Percentiles rank a stretch among this genome's conserved stretches.
Conservation (phyloP, 92 coral and sea anemone genomes). For the Anthopleura xanthogrammica region DNA sequence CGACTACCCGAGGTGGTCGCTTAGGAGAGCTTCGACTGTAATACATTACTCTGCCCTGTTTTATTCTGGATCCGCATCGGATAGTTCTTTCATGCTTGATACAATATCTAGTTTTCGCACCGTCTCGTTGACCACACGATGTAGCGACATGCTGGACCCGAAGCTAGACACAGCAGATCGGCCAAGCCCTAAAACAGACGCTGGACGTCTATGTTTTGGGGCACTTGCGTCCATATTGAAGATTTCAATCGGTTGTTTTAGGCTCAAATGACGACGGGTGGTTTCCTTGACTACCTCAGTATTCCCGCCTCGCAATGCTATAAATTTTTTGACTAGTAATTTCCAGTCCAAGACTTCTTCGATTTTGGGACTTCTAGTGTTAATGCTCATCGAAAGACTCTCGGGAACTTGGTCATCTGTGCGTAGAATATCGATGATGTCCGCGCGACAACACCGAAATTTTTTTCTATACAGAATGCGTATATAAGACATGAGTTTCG, state of each 20-base stretch:
- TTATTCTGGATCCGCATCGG: slow-evolving; percentile 16
- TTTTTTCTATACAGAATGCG: slow-evolving; percentile 66
- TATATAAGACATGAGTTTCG: slow-evolving; percentile 78
- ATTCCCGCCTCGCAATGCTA: slow-evolving; percentile 60
- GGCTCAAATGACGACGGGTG: slow-evolving; percentile 28
- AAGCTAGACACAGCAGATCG: slow-evolving; percentile 53
- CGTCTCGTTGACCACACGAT: slow-evolving; percentile 73
- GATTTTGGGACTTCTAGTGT: slow-evolving; percentile 62
- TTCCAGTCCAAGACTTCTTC: slow-evolving; percentile 94
- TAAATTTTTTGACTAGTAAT: slow-evolving; percentile 69
- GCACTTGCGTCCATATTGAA: slow-evolving; percentile 27
- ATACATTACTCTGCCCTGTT: neutral
- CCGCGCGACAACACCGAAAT: slow-evolving; percentile 88
- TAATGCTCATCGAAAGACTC: slow-evolving; percentile 54
- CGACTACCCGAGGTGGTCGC: too few relatives aligned
- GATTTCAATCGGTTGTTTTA: slow-evolving; percentile 41
- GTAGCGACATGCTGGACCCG: slow-evolving; percentile 83
- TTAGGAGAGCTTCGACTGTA: too few relatives aligned
- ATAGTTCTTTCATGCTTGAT: slow-evolving; percentile 54
- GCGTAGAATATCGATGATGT: slow-evolving; percentile 84
- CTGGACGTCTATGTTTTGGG: slow-evolving; percentile 31
- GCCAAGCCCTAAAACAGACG: slow-evolving; percentile 46
- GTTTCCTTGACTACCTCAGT: slow-evolving; percentile 45
- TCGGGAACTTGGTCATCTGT: slow-evolving; percentile 83
- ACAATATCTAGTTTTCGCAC: slow-evolving; percentile 73